These are phyloP conservation scores for Lepidochrysops patricia DNA, from an alignment of 2,888 invertebrate species.

Conservation along the genomic window DNA sequence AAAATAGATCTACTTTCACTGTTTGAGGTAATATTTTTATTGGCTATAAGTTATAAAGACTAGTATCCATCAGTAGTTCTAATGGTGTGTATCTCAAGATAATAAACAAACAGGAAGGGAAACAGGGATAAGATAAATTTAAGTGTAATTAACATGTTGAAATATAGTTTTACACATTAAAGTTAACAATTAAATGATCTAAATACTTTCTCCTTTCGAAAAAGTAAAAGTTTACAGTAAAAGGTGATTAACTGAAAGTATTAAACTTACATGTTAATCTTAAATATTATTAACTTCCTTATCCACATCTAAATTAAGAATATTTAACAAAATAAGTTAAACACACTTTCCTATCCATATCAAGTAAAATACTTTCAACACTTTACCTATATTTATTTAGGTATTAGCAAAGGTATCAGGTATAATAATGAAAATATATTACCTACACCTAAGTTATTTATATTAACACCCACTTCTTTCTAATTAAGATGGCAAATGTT, in stretches of 20 bases:
- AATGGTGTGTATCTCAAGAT: background rate
- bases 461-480: too few species aligned
- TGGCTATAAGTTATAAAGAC: background rate
- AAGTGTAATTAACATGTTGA: background rate
- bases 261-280: background rate
- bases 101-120: background rate
- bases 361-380: background rate
- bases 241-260: constrained; percentile 5
- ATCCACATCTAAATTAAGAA: background rate
- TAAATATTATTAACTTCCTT: background rate
- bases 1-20: constrained; percentile 67
- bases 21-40: constrained; percentile 53
- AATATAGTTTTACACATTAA: background rate
- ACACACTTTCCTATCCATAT: background rate
- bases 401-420: too few species aligned
- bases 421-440: too few species aligned
- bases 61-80: background rate
- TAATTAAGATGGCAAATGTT: background rate
- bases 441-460: too few species aligned
- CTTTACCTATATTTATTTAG: background rate
- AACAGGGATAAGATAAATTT: background rate
- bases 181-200: background rate
- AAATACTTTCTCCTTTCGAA: constrained; percentile 4
- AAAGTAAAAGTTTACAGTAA: constrained; percentile 11
- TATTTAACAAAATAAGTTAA: background rate